Evolutionary conservation across 2,888 invertebrate species (phyloP).

Genomic region (Litoditis marina): DNA sequence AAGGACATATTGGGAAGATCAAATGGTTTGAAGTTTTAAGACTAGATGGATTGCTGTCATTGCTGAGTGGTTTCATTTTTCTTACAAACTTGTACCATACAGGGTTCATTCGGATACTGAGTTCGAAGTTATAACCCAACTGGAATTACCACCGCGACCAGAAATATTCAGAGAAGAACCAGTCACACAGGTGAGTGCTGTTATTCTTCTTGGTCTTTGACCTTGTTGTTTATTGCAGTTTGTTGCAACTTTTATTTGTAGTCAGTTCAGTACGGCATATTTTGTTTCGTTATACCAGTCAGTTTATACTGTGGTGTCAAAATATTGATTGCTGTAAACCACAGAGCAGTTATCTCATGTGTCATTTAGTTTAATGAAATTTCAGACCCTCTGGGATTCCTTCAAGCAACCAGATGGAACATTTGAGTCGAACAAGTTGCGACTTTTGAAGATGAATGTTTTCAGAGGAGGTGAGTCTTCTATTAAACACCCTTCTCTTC

Average conservation of each 20-base stretch:
- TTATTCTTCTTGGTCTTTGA: background rate
- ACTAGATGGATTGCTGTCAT: too few relatives aligned
- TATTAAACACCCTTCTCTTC: too few relatives aligned
- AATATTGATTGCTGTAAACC: background rate
- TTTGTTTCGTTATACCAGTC: too few relatives aligned
- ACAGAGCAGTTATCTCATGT: background rate
- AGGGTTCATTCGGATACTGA: conserved; percentile 50
- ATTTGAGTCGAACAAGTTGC: conserved; percentile 72
- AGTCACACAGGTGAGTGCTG: conserved; percentile 63
- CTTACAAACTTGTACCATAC: background rate
- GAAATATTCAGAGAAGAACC: conserved; percentile 74
- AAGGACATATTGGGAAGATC: too few relatives aligned
- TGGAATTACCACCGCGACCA: conserved; percentile 73
- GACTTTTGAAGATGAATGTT: conserved; percentile 78
- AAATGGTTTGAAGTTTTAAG: too few relatives aligned
- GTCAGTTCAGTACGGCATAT: too few relatives aligned
- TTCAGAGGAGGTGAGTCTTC: conserved; percentile 32
- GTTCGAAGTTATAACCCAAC: conserved; percentile 59
- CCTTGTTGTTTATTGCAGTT: background rate
- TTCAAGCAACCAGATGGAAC: conserved; percentile 78
- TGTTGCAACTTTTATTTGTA: too few relatives aligned
- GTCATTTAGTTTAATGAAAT: too few relatives aligned
- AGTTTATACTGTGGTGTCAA: too few relatives aligned
- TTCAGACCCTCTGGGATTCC: conserved; percentile 71
- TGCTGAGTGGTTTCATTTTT: background rate